Evolutionary conservation across 2,113 vertebrate species (phyloP).

Genomic region (Sclerurus mexicanus): DNA sequence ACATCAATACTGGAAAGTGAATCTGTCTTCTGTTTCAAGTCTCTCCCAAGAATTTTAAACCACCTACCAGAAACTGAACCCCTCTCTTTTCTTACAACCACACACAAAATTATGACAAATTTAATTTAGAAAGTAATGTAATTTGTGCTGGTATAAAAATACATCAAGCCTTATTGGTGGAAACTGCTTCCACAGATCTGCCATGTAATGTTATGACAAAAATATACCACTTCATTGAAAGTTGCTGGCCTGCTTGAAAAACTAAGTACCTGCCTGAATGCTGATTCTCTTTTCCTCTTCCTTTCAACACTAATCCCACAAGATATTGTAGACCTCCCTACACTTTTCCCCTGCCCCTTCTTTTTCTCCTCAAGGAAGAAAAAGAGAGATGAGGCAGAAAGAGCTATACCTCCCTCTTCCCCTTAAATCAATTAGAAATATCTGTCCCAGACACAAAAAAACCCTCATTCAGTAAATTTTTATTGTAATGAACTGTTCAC

Average conservation of each 20-base stretch:
- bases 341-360: rapidly evolving
- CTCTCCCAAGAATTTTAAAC: background rate
- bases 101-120: background rate
- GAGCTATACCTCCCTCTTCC: background rate
- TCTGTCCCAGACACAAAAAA: background rate
- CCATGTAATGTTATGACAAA: background rate
- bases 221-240: background rate
- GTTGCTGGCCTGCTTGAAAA: background rate
- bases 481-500: background rate
- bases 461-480: background rate
- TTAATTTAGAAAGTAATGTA: background rate
- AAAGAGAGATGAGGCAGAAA: background rate
- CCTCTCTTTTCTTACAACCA: background rate
- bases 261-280: background rate
- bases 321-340: background rate
- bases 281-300: background rate
- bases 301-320: background rate
- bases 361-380: background rate
- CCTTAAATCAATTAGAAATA: background rate
- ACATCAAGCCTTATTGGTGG: background rate
- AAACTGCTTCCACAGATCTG: background rate
- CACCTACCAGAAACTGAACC: background rate
- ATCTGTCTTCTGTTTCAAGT: background rate
- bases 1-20: background rate
- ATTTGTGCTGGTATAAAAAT: background rate